Evolutionary conservation across 2,797 vertebrate species (phyloP).

Genomic region (Margarornis squamiger): DNA sequence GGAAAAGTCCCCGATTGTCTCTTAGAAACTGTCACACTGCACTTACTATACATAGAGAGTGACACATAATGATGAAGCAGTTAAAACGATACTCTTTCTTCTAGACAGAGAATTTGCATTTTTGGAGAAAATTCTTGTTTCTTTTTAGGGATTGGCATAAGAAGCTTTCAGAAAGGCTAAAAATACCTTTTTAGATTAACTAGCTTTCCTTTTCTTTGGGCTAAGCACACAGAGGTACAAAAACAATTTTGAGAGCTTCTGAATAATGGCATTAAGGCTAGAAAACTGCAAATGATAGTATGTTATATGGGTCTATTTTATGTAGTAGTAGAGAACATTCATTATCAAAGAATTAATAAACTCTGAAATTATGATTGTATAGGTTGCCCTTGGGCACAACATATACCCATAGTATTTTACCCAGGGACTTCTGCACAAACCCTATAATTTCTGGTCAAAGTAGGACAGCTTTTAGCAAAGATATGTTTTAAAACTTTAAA

Average conservation of each 20-base stretch:
- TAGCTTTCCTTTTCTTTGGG: constrained; percentile 31
- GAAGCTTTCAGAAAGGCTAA: constrained; percentile 71
- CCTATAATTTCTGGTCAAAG: neutral
- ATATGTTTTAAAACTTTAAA: neutral
- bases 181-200: constrained; percentile 61
- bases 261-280: neutral
- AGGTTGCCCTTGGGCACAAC: neutral
- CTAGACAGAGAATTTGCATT: constrained; percentile 70
- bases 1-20: neutral
- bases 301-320: neutral
- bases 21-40: neutral
- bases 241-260: neutral
- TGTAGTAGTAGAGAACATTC: neutral
- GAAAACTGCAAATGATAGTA: neutral
- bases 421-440: neutral
- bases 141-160: constrained; percentile 67
- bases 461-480: neutral
- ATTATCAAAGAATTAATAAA: constrained; percentile 3
- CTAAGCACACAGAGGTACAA: neutral
- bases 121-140: constrained; percentile 68
- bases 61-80: constrained; percentile 30
- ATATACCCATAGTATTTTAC: neutral
- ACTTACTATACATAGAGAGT: neutral
- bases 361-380: neutral
- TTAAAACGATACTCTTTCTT: constrained; percentile 44